These are phyloP conservation scores for Philhelius pedissequus DNA, from an alignment of 2,888 invertebrate species.

Conservation along the genomic window DNA sequence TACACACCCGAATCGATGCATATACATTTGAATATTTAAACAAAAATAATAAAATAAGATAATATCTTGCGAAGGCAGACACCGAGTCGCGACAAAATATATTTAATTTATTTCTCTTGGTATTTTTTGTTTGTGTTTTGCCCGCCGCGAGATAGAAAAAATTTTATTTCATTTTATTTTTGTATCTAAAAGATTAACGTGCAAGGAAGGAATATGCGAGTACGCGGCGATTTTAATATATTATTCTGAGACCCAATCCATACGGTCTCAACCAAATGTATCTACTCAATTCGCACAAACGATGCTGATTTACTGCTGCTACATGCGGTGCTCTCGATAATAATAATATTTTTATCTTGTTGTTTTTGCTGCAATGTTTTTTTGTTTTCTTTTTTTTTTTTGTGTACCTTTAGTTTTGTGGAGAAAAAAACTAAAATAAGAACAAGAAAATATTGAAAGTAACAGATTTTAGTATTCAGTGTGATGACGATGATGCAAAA, in stretches of 20 bases:
- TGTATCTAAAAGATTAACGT: not conserved
- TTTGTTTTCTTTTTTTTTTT: not conserved
- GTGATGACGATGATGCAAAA: conserved; percentile 37
- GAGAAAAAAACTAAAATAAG: conserved; percentile 8
- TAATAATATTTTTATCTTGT: not conserved
- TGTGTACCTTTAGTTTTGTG: conserved; percentile 13
- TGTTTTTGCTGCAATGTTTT: too few relatives aligned
- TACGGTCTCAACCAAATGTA: conserved; percentile 45
- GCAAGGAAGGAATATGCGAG: not conserved
- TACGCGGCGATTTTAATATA: not conserved
- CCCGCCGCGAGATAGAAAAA: not conserved
- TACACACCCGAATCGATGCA: not conserved
- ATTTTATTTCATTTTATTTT: not conserved
- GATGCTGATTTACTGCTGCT: conserved; percentile 11
- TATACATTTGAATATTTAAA: too few relatives aligned
- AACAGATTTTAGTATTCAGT: not conserved
- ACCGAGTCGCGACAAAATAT: conserved; percentile 17
- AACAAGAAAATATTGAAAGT: not conserved
- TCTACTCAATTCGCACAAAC: conserved; percentile 27
- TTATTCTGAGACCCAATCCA: conserved; percentile 23
- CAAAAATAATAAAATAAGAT: not conserved
- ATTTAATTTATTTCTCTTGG: not conserved
- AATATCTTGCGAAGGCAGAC: conserved; percentile 19
- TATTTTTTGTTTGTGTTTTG: not conserved
- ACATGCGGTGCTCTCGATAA: conserved; percentile 39